Evolutionary conservation across 2,113 vertebrate species (phyloP), one percentile per base, ranked within the genome.

Genomic region (Sorex fumeus): DNA sequence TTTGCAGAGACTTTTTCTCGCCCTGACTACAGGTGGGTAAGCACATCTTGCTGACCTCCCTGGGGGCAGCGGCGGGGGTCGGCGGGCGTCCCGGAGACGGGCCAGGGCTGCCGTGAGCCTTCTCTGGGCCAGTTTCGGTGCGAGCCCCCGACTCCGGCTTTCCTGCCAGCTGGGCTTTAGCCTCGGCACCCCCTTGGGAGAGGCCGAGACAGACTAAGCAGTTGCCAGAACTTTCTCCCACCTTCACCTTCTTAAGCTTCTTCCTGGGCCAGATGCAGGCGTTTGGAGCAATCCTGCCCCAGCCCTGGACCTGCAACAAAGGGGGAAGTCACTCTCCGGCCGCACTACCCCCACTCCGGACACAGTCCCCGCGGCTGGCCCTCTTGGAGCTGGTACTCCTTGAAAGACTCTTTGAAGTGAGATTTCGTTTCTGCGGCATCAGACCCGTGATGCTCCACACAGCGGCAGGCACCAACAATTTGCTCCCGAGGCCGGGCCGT

Each of bases 251-350:
- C 80, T 90, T 97, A 60, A 84, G 57, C 87, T 88, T 98, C 93
- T 97, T 98, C 90, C 96, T 97, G 47, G 97, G 75, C 92, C 97
- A 95, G 93, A 98, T 93, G 93, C 97, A 97, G 89, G 97, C 97
- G 21, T 97, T 93, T 21, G 98, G 97, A 75, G 97, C 94, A 36
- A 93, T 96, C 93, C 96, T 97, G 86, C 95, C 97, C 98, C 99
- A 99, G 45, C 98, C 98, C n/a, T 94, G 95, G 53, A 98, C 97
- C 98, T 99, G 97, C 83, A 85, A 92, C 89, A 93, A 45, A 86
- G 18, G 80, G 83, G 79, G 4, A 1, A 0, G 12, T 96, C 83
- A 92, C 71, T 76, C 34, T 81, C 43, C 15, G 4, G 77, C 34
- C 47, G 21, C 25, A 32, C 28, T n/a, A 6, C 28, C 53, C 21